These are phyloP conservation scores for Periophthalmodon schlosseri DNA, from an alignment of 2,113 vertebrate genomes.

Conservation along the genomic window DNA sequence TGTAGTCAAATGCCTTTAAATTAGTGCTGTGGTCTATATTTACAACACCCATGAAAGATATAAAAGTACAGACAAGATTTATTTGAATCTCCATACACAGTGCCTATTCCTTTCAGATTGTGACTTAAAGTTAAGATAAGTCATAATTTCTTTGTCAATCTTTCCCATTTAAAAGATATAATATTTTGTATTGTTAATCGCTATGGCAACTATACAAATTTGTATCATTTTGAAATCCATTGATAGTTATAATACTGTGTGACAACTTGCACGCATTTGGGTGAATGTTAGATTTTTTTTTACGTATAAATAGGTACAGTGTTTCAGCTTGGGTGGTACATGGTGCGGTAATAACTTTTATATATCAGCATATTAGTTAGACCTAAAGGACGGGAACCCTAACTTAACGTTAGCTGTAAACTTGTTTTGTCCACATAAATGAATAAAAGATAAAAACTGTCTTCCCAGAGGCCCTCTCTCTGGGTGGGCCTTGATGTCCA, in stretches of 20 bases:
- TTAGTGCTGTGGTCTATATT: not conserved
- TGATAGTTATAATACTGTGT: not conserved
- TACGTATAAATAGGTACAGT: not conserved
- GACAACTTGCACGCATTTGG: not conserved
- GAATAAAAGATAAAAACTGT: not conserved
- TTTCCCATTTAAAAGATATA: too few relatives aligned
- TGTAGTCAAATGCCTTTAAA: not conserved
- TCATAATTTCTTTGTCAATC: too few relatives aligned
- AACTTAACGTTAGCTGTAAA: not conserved
- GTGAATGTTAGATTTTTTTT: not conserved
- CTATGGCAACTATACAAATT: too few relatives aligned
- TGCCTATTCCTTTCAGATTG: not conserved
- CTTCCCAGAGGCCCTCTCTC: constrained; percentile 35
- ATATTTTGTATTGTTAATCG: too few relatives aligned
- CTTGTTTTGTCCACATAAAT: not conserved
- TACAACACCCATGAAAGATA: not conserved
- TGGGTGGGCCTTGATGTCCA: constrained; percentile 30
- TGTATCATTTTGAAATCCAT: not conserved
- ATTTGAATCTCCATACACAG: not conserved
- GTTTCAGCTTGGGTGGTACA: not conserved
- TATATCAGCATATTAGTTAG: not conserved
- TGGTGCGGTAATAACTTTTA: not conserved
- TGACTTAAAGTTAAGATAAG: too few relatives aligned
- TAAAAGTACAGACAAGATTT: not conserved
- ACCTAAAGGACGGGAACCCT: not conserved